A percentile compares a stretch with the other conserved stretches of the same genome.
phyloP scores from a whole-genome alignment of 2,797 vertebrate genomes.

The Adelosebastes latens region DNA sequence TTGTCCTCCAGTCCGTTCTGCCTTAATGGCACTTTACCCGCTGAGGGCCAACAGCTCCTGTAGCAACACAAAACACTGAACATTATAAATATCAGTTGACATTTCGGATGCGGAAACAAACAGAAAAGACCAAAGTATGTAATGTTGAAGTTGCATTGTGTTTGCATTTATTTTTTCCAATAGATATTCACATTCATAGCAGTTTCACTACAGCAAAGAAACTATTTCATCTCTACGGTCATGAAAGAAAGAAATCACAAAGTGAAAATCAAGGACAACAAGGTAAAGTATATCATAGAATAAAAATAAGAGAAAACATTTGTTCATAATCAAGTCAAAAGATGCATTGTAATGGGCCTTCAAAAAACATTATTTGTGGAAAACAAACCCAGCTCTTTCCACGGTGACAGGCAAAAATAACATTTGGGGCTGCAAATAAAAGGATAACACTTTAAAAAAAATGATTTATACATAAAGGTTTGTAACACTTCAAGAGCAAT shows the following conservation, averaged over 20 bases:
- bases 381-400: constrained; percentile 38
- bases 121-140: background rate
- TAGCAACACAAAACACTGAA: constrained; percentile 44
- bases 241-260: constrained; percentile 62
- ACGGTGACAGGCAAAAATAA: background rate
- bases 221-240: constrained; percentile 72
- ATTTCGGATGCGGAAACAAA: constrained; percentile 13
- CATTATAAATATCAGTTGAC: constrained; percentile 48
- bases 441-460: constrained; percentile 46
- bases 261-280: constrained; percentile 72
- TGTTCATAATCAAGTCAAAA: constrained; percentile 49
- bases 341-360: constrained; percentile 48
- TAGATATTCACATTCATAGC: constrained; percentile 85
- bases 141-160: constrained; percentile 86
- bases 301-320: constrained; percentile 43
- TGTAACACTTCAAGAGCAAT: constrained; percentile 62
- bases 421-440: constrained; percentile 22
- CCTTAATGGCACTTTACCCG: constrained; percentile 50
- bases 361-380: constrained; percentile 19
- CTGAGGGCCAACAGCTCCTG: constrained; percentile 48
- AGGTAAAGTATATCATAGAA: constrained; percentile 44
- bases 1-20: constrained; percentile 58
- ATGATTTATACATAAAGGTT: constrained; percentile 14
- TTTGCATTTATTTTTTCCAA: constrained; percentile 88
- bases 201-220: constrained; percentile 87